A percentile compares a stretch with the other conserved stretches of the same genome.
These are phyloP conservation scores for Propithecus coquereli DNA, from an alignment of 2,113 vertebrate genomes.

Conservation along the genomic window DNA sequence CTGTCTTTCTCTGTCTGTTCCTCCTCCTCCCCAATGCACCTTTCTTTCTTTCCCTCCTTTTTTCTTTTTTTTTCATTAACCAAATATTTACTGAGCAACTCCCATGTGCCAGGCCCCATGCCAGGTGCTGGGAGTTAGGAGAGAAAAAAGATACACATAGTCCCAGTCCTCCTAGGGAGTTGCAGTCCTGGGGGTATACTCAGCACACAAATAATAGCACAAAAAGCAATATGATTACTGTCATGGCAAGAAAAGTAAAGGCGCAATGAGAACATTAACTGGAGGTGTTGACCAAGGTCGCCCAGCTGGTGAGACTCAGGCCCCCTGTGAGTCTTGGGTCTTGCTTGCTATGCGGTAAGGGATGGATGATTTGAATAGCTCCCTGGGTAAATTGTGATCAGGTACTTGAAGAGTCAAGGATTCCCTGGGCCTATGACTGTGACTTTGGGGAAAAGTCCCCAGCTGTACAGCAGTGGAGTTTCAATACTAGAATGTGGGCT, in stretches of 20 bases:
- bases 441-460: neutral
- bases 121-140: neutral
- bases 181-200: neutral
- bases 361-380: neutral
- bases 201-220: neutral
- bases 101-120: neutral
- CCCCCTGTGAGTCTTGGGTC: neutral
- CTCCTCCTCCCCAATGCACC: fast-evolving
- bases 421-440: neutral
- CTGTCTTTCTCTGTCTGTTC: neutral
- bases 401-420: neutral
- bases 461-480: neutral
- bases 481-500: neutral
- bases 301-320: neutral
- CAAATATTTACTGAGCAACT: neutral
- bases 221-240: neutral
- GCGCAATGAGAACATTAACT: neutral
- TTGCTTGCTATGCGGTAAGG: neutral
- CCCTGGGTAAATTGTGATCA: neutral
- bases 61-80: neutral
- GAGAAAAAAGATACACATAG: neutral
- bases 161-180: neutral
- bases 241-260: neutral
- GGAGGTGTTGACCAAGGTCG: too few relatives aligned
- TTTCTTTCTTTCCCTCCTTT: neutral